Conservation (phyloP, 2,113 vertebrate genomes). For the Brienomyrus longianalis region DNA sequence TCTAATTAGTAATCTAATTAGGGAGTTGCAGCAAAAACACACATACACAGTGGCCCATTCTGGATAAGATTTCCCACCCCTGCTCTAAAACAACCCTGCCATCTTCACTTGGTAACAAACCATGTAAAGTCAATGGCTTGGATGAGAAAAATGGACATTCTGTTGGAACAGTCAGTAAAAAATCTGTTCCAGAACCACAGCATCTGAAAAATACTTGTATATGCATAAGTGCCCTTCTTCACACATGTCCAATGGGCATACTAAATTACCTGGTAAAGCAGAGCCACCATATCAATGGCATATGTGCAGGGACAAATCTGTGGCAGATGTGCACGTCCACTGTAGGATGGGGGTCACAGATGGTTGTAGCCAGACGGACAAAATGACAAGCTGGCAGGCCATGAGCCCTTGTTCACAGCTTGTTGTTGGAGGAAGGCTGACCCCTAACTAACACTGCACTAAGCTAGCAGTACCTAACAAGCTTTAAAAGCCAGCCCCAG, state of each 20-base stretch:
- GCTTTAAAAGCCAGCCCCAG: neutral
- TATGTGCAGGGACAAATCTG: neutral
- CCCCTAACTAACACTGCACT: neutral
- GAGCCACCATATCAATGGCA: neutral
- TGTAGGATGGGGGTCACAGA: neutral
- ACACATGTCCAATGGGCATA: neutral
- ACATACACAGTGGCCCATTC: too few relatives aligned
- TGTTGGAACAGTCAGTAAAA: neutral
- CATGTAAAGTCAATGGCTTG: neutral
- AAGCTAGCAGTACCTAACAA: neutral
- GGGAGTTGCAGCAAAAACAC: too few relatives aligned
- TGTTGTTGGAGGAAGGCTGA: neutral
- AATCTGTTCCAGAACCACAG: neutral
- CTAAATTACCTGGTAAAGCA: neutral
- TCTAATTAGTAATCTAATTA: too few relatives aligned
- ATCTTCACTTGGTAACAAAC: neutral
- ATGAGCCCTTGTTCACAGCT: neutral
- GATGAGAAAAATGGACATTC: neutral
- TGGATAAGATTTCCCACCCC: too few relatives aligned
- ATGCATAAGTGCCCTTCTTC: neutral
- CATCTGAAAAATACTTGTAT: neutral
- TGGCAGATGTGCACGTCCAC: neutral
- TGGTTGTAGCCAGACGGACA: neutral
- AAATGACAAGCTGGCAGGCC: neutral
- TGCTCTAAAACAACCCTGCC: neutral